Base-by-base conservation (phyloP, 1,140 invertebrate genomes). In the Chironomus tepperi region DNA sequence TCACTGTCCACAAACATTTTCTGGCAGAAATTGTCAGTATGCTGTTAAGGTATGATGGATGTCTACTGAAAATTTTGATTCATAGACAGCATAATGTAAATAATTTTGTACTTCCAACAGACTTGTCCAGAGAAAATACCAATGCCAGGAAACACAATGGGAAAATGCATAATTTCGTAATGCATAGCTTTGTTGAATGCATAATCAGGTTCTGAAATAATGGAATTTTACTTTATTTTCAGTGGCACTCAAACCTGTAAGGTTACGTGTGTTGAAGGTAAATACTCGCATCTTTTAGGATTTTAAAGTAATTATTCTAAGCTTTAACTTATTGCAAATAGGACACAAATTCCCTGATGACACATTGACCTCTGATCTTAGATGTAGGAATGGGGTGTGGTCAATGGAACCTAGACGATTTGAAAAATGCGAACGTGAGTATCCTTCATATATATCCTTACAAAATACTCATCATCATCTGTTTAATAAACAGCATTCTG, bases 401-500 rank as follows among this genome's bases (percentile, higher is more conserved):
- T 3, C 9, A 19, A 70, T 70, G 16, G 65, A 70, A 6, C 65
- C 65, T 1, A 70, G 19, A 18, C 16, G 18, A 19, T 21, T 70
- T 70, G 7, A 6, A 18, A 21, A 18, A 70, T 70, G 65, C 19
- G 65, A 70, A 70, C 65, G 65, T 70, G 19, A 19, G 19, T 70
- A 1, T 9, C 2, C n/a, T 18, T n/a, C n/a, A n/a, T n/a, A n/a
- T n/a, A n/a, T n/a, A n/a, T n/a, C n/a, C n/a, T n/a, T n/a, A n/a
- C n/a, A n/a, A n/a, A n/a, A n/a, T n/a, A n/a, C n/a, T n/a, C n/a
- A n/a, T n/a, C n/a, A n/a, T n/a, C n/a, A n/a, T n/a, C n/a, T n/a
- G n/a, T 16, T 67, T 19, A 16, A 75, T 75, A 80, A 82, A 42
- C 76, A 90, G 89, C 91, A 1, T 86, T 88, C 21, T 95, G 93